phyloP scores from a whole-genome alignment of 2,888 invertebrate species.

The Synergus gifuensis region DNA sequence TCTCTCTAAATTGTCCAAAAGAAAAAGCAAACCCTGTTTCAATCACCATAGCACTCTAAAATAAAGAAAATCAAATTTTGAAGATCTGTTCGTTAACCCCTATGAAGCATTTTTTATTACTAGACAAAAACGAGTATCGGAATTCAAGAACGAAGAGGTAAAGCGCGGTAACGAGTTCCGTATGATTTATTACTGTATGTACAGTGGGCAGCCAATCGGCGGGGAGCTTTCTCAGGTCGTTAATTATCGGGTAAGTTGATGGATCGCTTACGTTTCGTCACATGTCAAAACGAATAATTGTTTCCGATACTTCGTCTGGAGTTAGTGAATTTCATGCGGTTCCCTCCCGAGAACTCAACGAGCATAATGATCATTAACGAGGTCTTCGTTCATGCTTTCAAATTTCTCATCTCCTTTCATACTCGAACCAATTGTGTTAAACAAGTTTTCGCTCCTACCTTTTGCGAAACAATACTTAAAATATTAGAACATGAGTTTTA shows the following conservation, averaged over 20 bases:
- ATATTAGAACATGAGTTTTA: not conserved
- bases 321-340: conserved; percentile 11
- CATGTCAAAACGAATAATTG: conserved; percentile 39
- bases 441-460: not conserved
- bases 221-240: conserved; percentile 21
- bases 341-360: not conserved
- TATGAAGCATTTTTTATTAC: not conserved
- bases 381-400: not conserved
- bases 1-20: too few relatives aligned
- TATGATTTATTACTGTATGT: conserved; percentile 15
- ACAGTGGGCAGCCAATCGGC: conserved; percentile 11
- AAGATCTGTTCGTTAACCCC: not conserved
- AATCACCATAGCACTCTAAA: too few relatives aligned
- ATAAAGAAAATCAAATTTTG: too few relatives aligned
- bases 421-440: not conserved
- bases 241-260: conserved; percentile 35
- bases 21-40: too few relatives aligned
- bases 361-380: not conserved
- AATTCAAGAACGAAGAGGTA: not conserved
- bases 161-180: conserved; percentile 19
- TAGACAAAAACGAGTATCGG: not conserved
- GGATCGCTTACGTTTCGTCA: conserved; percentile 36
- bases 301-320: conserved; percentile 28
- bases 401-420: not conserved
- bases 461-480: too few relatives aligned